Percentiles rank a stretch among this genome's conserved stretches.
These are phyloP conservation scores for Stenolophus ochropezus DNA, from an alignment of 2,888 invertebrate species.

Conservation along the genomic window DNA sequence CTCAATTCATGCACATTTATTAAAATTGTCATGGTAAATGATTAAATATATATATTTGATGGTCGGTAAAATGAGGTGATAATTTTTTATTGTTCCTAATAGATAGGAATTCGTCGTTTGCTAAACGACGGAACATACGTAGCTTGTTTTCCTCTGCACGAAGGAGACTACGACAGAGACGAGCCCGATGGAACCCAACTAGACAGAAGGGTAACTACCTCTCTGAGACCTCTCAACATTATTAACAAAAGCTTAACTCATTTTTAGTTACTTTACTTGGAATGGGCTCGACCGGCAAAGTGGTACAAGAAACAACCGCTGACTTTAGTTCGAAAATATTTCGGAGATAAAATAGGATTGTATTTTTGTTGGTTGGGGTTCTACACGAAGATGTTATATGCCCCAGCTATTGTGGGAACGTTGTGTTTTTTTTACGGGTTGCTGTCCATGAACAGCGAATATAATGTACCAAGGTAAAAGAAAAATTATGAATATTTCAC, in stretches of 20 bases:
- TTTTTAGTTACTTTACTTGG: slow-evolving; percentile 86
- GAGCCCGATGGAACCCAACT: slow-evolving; percentile 81
- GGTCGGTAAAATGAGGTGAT: too few relatives aligned
- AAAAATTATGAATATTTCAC: neutral
- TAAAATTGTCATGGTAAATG: too few relatives aligned
- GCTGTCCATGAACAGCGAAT: slow-evolving; percentile 86
- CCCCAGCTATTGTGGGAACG: slow-evolving; percentile 90
- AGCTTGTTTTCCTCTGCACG: slow-evolving; percentile 92
- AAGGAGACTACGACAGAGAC: slow-evolving; percentile 85
- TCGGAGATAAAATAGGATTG: slow-evolving; percentile 92
- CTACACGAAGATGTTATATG: slow-evolving; percentile 91
- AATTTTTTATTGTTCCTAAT: slow-evolving; percentile 51
- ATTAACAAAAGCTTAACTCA: neutral
- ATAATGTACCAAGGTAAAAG: slow-evolving; percentile 84
- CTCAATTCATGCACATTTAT: too few relatives aligned
- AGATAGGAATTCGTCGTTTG: slow-evolving; percentile 89
- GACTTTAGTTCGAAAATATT: slow-evolving; percentile 90
- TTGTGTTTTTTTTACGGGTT: slow-evolving; percentile 92
- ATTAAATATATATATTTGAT: too few relatives aligned
- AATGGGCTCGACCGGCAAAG: slow-evolving; percentile 93
- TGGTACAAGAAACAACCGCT: slow-evolving; percentile 96
- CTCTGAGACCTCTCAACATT: too few relatives aligned
- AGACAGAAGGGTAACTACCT: slow-evolving; percentile 81
- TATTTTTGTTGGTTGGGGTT: slow-evolving; percentile 97
- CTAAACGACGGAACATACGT: slow-evolving; percentile 88